Percentiles rank a stretch among this genome's conserved stretches.
Evolutionary conservation across 2,113 vertebrate genomes (phyloP).

Genomic region (Phycodurus eques): DNA sequence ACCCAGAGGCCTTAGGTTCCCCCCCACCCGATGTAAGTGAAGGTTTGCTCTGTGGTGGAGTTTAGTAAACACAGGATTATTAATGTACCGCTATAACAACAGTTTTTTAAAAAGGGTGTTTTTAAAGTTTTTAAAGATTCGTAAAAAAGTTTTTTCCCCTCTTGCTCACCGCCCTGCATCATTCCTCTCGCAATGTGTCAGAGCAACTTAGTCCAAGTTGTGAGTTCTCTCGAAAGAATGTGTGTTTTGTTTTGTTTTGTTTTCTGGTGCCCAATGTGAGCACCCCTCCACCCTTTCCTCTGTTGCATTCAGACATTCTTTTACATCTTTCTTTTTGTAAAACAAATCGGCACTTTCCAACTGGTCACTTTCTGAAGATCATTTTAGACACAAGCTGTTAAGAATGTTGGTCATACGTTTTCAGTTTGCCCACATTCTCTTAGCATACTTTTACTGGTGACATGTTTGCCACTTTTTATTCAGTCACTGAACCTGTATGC

Average conservation of each 20-base stretch:
- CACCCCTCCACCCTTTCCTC: constrained; percentile 47
- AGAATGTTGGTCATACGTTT: neutral
- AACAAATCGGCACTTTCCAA: constrained; percentile 16
- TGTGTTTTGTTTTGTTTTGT: constrained; percentile 44
- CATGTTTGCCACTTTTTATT: neutral
- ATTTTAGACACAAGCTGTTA: neutral
- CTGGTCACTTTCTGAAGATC: neutral
- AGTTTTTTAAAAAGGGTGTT: neutral
- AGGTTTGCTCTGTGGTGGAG: too few species aligned
- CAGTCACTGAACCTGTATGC: neutral
- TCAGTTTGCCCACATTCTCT: neutral
- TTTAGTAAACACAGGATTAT: too few species aligned
- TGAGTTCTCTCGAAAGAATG: constrained; percentile 78
- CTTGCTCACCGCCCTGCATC: constrained; percentile 46
- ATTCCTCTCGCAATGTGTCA: constrained; percentile 71
- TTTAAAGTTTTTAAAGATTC: neutral
- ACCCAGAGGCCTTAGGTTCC: too few species aligned
- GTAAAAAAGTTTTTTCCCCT: neutral
- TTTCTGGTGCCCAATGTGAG: constrained; percentile 47
- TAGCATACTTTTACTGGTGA: neutral
- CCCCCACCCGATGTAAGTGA: too few species aligned
- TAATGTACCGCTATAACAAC: too few species aligned
- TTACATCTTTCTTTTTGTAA: constrained; percentile 46
- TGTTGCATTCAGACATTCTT: constrained; percentile 55
- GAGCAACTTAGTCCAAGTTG: constrained; percentile 70